Percentiles rank a stretch among this genome's conserved stretches.
phyloP scores from a whole-genome alignment of 1,140 invertebrate species.

The Drosophila ohnishii region DNA sequence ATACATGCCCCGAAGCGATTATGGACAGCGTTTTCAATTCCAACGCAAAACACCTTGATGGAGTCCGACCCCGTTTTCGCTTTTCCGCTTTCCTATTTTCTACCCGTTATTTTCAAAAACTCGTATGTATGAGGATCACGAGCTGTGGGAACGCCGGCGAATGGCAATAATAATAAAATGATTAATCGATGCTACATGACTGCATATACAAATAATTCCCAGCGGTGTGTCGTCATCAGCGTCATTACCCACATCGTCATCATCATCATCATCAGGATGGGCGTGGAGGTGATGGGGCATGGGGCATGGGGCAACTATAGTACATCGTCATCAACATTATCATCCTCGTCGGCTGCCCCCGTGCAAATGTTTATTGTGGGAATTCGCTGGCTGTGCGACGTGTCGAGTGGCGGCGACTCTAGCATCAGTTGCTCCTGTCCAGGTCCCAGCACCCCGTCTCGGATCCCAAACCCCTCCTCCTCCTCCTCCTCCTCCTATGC shows the following conservation, averaged over 20 bases:
- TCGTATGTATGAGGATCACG: conserved; percentile 74
- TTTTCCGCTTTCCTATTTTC: conserved; percentile 1
- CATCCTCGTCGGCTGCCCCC: conserved; percentile 52
- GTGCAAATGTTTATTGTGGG: conserved; percentile 80
- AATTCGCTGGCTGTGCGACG: conserved; percentile 66
- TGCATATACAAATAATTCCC: conserved; percentile 81
- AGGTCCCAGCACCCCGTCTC: not conserved
- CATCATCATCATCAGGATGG: conserved; percentile 14
- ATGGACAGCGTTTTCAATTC: conserved; percentile 31
- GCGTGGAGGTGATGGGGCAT: not conserved
- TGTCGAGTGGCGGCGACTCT: conserved; percentile 50
- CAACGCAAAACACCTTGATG: not conserved
- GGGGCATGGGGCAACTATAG: conserved; percentile 18
- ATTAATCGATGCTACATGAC: conserved; percentile 82
- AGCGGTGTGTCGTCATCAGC: conserved; percentile 70
- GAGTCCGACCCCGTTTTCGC: not conserved
- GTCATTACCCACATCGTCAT: conserved; percentile 63
- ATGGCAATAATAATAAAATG: conserved; percentile 80
- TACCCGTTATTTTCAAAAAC: conserved; percentile 13
- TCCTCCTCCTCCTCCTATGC: conserved; percentile 13
- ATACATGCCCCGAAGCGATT: conserved; percentile 22
- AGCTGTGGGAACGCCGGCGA: conserved; percentile 71
- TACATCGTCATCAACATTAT: conserved; percentile 61
- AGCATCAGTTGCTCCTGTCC: conserved; percentile 23
- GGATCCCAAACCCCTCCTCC: not conserved